Percentiles rank a stretch among this genome's conserved stretches.
phyloP scores from a whole-genome alignment of 2,888 invertebrate species.

The Patella caerulea region DNA sequence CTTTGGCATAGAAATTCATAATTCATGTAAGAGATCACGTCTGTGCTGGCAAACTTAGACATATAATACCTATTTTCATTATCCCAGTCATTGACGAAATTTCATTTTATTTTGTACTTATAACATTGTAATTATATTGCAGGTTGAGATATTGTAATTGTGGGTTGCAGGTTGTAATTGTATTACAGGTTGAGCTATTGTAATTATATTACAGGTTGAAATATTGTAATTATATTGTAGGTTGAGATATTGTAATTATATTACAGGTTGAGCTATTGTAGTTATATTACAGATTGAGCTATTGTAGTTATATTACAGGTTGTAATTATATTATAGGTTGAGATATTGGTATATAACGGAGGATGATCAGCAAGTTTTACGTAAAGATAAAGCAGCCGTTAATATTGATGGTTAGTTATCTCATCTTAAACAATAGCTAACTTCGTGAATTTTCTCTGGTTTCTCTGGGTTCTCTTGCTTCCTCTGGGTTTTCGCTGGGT shows the following conservation, averaged over 20 bases:
- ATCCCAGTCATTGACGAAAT: too few relatives aligned
- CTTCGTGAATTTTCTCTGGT: too few relatives aligned
- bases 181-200: too few relatives aligned
- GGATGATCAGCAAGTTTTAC: conserved; percentile 39
- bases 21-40: too few relatives aligned
- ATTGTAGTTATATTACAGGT: conserved; percentile 19
- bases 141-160: too few relatives aligned
- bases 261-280: conserved; percentile 44
- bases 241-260: conserved; percentile 37
- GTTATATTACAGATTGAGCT: conserved; percentile 38
- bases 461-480: too few relatives aligned
- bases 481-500: too few relatives aligned
- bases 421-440: neutral
- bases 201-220: neutral
- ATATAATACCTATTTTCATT: too few relatives aligned
- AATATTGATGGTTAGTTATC: conserved; percentile 54
- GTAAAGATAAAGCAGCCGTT: conserved; percentile 59
- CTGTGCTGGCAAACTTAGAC: too few relatives aligned
- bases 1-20: too few relatives aligned
- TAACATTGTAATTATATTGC: conserved; percentile 29
- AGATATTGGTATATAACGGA: conserved; percentile 54
- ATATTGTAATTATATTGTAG: conserved; percentile 25
- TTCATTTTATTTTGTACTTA: too few relatives aligned
- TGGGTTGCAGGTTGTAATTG: conserved; percentile 29
- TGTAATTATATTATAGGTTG: conserved; percentile 34